Evolutionary conservation across 2,113 vertebrate genomes (phyloP).

Genomic region (Monopterus albus): DNA sequence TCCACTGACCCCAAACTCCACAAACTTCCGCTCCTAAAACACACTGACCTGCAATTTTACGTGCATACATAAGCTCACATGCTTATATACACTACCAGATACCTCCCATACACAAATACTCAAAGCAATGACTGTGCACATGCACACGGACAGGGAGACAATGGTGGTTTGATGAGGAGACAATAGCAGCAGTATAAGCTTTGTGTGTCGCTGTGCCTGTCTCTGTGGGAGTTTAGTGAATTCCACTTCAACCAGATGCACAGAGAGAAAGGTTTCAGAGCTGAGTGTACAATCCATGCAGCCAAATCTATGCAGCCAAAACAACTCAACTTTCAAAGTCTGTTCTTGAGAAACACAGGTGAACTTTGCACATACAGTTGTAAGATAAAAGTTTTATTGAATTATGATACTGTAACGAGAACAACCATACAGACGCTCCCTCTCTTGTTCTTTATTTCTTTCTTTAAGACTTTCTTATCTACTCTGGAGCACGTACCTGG

Average conservation of each 20-base stretch:
- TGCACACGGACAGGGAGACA: conserved; percentile 53
- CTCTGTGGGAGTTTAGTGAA: conserved; percentile 60
- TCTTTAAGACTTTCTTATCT: conserved; percentile 49
- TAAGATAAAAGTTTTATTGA: conserved; percentile 65
- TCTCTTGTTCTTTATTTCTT: conserved; percentile 36
- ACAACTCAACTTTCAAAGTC: conserved; percentile 53
- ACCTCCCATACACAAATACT: conserved; percentile 34
- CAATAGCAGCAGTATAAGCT: conserved; percentile 60
- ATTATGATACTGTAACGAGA: conserved; percentile 50
- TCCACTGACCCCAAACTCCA: background rate
- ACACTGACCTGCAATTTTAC: conserved; percentile 11
- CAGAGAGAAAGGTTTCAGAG: conserved; percentile 22
- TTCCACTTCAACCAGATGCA: conserved; percentile 27
- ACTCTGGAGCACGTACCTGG: conserved; percentile 14
- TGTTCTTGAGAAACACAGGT: conserved; percentile 37
- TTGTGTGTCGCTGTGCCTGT: conserved; percentile 57
- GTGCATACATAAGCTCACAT: conserved; percentile 26
- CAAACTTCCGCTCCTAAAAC: background rate
- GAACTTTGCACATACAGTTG: conserved; percentile 60
- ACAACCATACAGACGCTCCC: conserved; percentile 5
- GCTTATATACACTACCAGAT: conserved; percentile 27
- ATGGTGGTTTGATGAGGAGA: conserved; percentile 54
- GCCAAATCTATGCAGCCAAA: conserved; percentile 12
- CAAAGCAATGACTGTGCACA: conserved; percentile 49
- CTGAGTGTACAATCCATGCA: conserved; percentile 6